Percentiles rank a stretch among this genome's conserved stretches.
These are phyloP conservation scores for Prenolepis imparis DNA, from an alignment of 2,888 invertebrate species.

Conservation along the genomic window DNA sequence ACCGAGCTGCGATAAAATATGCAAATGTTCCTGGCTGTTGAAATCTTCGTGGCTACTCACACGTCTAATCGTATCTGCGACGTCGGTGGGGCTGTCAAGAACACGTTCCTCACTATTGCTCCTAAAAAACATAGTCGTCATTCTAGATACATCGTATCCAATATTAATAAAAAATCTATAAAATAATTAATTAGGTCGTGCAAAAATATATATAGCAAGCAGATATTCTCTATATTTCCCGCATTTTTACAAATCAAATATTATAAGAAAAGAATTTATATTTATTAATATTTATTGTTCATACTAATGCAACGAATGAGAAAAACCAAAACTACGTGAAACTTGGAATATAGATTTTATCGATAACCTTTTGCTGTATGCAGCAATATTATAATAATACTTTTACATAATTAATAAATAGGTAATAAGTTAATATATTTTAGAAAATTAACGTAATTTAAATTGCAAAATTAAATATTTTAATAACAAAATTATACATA, in stretches of 20 bases:
- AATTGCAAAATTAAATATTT: slow-evolving; percentile 15
- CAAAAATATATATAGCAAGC: not conserved
- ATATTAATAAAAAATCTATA: not conserved
- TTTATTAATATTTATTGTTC: not conserved
- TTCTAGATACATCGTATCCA: not conserved
- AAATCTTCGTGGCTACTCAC: slow-evolving; percentile 90
- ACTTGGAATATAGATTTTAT: not conserved
- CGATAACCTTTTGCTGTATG: not conserved
- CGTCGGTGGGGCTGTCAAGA: slow-evolving; percentile 79
- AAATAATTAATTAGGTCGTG: not conserved
- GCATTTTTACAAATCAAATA: not conserved
- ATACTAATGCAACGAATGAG: not conserved
- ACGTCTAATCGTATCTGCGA: slow-evolving; percentile 85
- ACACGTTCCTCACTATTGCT: slow-evolving; percentile 85
- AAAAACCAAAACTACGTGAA: not conserved
- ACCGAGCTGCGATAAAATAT: slow-evolving; percentile 80
- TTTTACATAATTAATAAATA: not conserved
- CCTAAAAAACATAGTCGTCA: slow-evolving; percentile 65
- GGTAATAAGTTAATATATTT: not conserved
- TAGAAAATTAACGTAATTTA: not conserved
- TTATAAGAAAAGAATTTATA: not conserved
- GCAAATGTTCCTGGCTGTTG: slow-evolving; percentile 83
- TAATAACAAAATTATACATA: not conserved
- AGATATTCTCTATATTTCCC: not conserved
- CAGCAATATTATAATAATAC: not conserved